Percentiles rank a stretch among this genome's conserved stretches.
These are phyloP conservation scores for Drosophila neotestacea DNA, from an alignment of 2,888 invertebrate genomes.

Conservation along the genomic window DNA sequence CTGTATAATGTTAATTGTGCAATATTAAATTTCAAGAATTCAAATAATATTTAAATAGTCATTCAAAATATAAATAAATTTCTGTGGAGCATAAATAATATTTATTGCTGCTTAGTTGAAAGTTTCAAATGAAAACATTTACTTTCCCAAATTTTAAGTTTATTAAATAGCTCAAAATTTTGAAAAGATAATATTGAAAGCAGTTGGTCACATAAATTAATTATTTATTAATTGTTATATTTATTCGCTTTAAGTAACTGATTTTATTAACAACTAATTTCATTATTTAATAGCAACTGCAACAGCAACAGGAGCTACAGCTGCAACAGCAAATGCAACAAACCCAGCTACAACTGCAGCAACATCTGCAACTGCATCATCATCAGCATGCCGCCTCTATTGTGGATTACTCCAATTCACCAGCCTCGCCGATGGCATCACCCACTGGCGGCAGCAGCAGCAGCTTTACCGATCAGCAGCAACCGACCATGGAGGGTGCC, in stretches of 20 bases:
- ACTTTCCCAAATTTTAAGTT: no score
- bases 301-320: constrained; percentile 55
- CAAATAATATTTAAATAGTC: no score
- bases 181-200: no score
- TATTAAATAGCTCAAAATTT: no score
- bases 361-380: constrained; percentile 70
- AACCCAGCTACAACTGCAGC: constrained; percentile 80
- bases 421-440: constrained; percentile 82
- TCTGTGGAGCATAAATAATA: no score
- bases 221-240: neutral
- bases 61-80: no score
- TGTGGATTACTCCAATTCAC: constrained; percentile 80
- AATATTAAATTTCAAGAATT: no score
- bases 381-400: constrained; percentile 45
- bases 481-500: constrained; percentile 43
- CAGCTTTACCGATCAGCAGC: constrained; percentile 57
- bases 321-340: constrained; percentile 67
- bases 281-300: constrained; percentile 28
- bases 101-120: no score
- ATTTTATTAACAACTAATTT: neutral
- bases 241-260: neutral
- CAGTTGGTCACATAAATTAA: no score
- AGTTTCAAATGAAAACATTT: no score
- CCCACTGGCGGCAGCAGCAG: constrained; percentile 69
- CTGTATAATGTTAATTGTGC: no score